Evolutionary conservation across 2,113 vertebrate species (phyloP), one percentile per base, ranked within the genome.

Genomic region (Scalopus aquaticus): DNA sequence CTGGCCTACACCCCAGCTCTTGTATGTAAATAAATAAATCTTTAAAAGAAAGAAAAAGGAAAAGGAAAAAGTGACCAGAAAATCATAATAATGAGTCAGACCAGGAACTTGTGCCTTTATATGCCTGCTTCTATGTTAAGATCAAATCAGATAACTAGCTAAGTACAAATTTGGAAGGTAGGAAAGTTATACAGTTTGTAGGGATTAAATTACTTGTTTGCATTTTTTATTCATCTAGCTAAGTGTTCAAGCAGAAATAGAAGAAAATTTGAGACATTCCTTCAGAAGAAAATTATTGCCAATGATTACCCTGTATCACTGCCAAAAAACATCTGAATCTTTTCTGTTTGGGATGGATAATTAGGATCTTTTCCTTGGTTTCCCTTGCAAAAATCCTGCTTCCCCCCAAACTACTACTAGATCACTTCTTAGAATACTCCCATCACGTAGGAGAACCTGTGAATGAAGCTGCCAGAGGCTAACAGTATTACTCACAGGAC

Each of bases 401-500:
- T 79, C 24, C n/a, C 42, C 74, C 2, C 3, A 17, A 20, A n/a
- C 4, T 30, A 42, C 2, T 3, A 0, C 26, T 9, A 3, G 4
- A 6, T 8, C 26, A 39, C 46, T 24, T 3, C 32, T 46, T 60
- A 30, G 15, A 91, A 67, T 6, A 58, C 89, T 72, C 28, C 78
- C 89, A 83, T 49, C 0, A 73, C 44, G 46, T 8, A 60, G 62
- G 20, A 73, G 46, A 95, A 26, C 37, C 44, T 86, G 42, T 96
- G 96, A 69, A 87, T 26, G 93, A 90, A 90, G 77, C 72, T 5
- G 58, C 65, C 5, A 20, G 82, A 67, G 39, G 15, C 6, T 39
- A 22, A 30, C 73, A 56, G 56, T 42, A 24, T 94, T 92, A 90
- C 90, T 95, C 84, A 92, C 44, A 91, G 97, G 92, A 82, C 97